Conservation (phyloP, 1,140 invertebrate genomes). For the Caenorhabditis remanei region DNA sequence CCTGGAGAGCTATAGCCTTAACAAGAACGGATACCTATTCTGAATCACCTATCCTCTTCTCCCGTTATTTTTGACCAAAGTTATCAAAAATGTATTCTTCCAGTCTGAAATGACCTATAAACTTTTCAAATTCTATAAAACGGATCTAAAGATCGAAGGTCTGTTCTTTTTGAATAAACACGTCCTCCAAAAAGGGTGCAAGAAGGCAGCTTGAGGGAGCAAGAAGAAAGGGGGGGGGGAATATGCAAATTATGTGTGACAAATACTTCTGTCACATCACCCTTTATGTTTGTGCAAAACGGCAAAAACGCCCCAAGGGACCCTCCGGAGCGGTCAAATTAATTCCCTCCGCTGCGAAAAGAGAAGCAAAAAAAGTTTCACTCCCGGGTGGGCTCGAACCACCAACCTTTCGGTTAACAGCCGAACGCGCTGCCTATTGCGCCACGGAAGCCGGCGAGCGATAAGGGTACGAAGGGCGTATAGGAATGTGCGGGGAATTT, state of each 20-base stretch:
- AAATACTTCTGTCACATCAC: slow-evolving; percentile 7
- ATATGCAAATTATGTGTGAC: slow-evolving; percentile 48
- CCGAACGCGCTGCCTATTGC: slow-evolving; percentile 74
- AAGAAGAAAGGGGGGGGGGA: neutral
- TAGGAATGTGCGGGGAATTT: neutral
- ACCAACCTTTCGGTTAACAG: slow-evolving; percentile 78
- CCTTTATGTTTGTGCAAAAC: neutral
- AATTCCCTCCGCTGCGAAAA: neutral
- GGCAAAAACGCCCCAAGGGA: neutral
- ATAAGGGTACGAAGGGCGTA: neutral
- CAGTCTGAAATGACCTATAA: no score
- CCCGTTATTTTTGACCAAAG: no score
- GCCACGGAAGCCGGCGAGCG: slow-evolving; percentile 58
- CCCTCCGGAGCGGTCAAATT: neutral
- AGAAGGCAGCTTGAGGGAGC: neutral
- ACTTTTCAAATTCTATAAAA: no score
- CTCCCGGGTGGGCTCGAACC: slow-evolving; percentile 77
- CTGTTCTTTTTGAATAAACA: no score
- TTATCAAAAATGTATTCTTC: no score
- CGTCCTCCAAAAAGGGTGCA: no score
- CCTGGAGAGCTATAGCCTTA: no score
- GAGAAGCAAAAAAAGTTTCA: slow-evolving; percentile 55
- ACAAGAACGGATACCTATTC: no score
- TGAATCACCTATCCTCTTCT: no score
- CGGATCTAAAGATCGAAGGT: no score